Evolutionary conservation across 1,140 invertebrate genomes (phyloP), one percentile per base, ranked within the genome.

Genomic region (Papilio polytes): DNA sequence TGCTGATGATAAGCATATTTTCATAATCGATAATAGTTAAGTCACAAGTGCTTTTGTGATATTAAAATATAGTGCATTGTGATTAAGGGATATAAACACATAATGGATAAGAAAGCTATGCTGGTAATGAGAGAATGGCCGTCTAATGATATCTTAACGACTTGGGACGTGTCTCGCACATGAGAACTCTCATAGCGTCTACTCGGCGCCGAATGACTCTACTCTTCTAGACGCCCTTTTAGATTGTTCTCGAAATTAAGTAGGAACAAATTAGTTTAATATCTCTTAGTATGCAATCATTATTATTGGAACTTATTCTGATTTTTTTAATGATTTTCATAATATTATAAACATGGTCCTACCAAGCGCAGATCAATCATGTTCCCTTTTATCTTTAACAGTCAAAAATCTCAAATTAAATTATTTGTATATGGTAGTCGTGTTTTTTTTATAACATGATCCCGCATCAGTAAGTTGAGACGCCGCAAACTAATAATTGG

Each of bases 121-220:
- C 46, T 20, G 44, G 20, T 76, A 44, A 76, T 76, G 74, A 26
- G 10, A 74, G 36, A 44, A 74, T 46, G 73, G n/a, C 41, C 20
- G 44, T 76, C 74, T 76, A 76, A 76, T 76, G 74, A 76, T 46
- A 76, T 76, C 74, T 76, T 76, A 76, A 76, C 74, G 74, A 76
- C 74, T 48, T 26, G 74, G 20, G 20, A 76, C 74, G 74, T 46
- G 44, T 2, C 46, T 76, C 22, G n/a, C 74, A 53, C 22, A 48
- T 20, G 72, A 74, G n/a, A 44, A 36, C 22, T 22, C 15, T 31
- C 3, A 26, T 13, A 51, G 22, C 74, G 74, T 0, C 74, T 31
- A 46, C 22, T 26, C 41, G 74, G 13, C 74, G 74, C 74, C 74
- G 46, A 51, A 51, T 51, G 13, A 31, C 46, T 46, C 73, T 22